A percentile compares a stretch with the other conserved stretches of the same genome.
Conservation (phyloP, 2,888 invertebrate genomes). For the Mythimna pallens region DNA sequence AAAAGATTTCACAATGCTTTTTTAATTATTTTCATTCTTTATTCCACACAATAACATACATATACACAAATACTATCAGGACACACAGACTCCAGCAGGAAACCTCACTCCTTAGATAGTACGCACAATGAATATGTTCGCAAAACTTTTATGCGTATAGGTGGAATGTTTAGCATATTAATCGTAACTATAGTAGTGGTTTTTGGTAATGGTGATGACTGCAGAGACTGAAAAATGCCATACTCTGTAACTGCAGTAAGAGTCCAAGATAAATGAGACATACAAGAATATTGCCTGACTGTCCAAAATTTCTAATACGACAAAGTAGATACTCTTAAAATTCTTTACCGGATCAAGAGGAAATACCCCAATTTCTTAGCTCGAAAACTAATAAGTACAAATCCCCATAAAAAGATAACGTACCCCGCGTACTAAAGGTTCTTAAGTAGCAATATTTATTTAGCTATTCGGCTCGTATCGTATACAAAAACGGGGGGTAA, state of each 20-base stretch:
- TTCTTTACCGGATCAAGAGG: constrained; percentile 28
- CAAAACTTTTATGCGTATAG: too few relatives aligned
- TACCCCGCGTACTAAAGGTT: constrained; percentile 74
- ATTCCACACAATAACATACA: background rate
- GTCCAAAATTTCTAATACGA: constrained; percentile 30
- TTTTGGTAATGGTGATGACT: background rate
- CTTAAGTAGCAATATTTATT: constrained; percentile 88
- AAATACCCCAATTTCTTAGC: constrained; percentile 55
- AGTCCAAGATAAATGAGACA: background rate
- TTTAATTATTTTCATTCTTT: background rate
- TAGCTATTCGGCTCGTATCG: constrained; percentile 85
- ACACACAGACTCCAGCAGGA: too few relatives aligned
- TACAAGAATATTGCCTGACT: background rate
- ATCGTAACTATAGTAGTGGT: background rate
- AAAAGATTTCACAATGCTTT: too few relatives aligned
- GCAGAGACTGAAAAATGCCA: background rate
- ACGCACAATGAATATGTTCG: too few relatives aligned
- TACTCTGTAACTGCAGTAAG: background rate
- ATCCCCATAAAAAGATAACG: constrained; percentile 71
- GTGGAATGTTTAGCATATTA: background rate
- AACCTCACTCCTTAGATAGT: too few relatives aligned
- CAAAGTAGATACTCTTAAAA: constrained; percentile 25
- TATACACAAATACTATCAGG: background rate
- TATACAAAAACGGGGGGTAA: constrained; percentile 83
- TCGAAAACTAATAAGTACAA: constrained; percentile 66